Percentiles rank a stretch among this genome's conserved stretches.
Conservation (phyloP, 2,888 invertebrate species). For the Nephrotoma appendiculata region DNA sequence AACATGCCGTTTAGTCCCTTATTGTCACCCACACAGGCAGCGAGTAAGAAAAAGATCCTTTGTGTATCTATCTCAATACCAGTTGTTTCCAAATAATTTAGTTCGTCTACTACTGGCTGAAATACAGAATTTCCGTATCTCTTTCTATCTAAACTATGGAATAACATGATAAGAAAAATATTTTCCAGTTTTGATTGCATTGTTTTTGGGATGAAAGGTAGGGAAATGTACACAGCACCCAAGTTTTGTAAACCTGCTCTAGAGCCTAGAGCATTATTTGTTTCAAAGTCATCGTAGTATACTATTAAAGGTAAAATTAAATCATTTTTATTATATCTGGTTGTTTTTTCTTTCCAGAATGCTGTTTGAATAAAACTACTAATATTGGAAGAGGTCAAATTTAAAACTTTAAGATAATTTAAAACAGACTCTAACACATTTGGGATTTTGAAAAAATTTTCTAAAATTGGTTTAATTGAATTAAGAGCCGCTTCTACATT, state of each 20-base stretch:
- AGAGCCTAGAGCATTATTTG: conserved; percentile 8
- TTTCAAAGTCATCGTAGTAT: conserved; percentile 9
- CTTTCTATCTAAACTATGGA: no score
- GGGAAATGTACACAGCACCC: no score
- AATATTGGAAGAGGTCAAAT: neutral
- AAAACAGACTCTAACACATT: neutral
- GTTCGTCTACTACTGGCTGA: no score
- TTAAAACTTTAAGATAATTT: neutral
- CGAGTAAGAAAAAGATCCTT: no score
- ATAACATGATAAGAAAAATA: neutral
- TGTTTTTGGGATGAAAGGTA: neutral
- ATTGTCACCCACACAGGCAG: no score
- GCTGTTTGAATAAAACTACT: neutral
- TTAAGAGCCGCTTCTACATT: neutral
- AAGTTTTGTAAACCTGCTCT: conserved; percentile 1
- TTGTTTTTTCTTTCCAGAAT: neutral
- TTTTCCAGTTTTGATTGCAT: conserved; percentile 4
- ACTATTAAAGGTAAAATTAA: conserved; percentile 4
- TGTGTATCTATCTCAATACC: no score
- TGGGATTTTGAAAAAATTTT: neutral
- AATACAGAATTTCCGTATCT: no score
- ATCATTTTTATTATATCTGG: neutral
- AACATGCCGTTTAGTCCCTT: no score
- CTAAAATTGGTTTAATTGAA: neutral
- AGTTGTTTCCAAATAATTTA: no score